Evolutionary conservation across 2,888 invertebrate species (phyloP), one percentile per base, ranked within the genome.

Genomic region (Melanophora roralis): DNA sequence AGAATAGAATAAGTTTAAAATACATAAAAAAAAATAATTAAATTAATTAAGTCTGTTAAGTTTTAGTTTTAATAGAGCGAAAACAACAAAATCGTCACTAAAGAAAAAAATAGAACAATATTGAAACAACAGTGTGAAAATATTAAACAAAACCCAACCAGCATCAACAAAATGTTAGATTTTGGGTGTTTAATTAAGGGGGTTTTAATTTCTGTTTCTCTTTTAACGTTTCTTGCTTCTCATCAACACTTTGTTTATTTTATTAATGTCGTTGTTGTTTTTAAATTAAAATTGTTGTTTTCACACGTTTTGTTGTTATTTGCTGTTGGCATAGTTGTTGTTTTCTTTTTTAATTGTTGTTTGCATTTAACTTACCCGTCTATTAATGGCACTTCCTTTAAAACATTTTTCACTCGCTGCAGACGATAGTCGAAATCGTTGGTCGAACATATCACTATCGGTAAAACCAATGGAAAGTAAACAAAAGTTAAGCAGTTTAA

Each of bases 341-440:
- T 57, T 38, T n/a, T 19, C 38, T 7, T 60, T 40, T 7, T 47
- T 21, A n/a, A 1, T 36, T 16, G 1, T 45, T 40, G 19, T 34
- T 45, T 78, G 27, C 27, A 27, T 23, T 36, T n/a, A 69, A 87
- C 89, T 90, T 85, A 91, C 91, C 92, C 92, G 86, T 92, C 92
- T 86, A 93, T 92, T 85, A 93, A 90, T 71, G 93, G 93, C 85
- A 93, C 92, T 86, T 93, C 92, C 83, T 91, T 90, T 82, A 93
- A 89, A 67, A 92, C 92, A 86, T 91, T 91, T 79, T 91, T 90
- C 71, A 92, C 92, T 40, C 91, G 91, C 84, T 92, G 91, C 85
- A 92, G 88, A 88, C 92, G 92, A 14, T 92, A 92, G 9, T 91
- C 91, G 83, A 92, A 91, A 12, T 92, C 90, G 81, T 92, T 89